These are phyloP conservation scores for Aratinga solstitialis DNA, from an alignment of 2,797 vertebrate species.

Conservation along the genomic window DNA sequence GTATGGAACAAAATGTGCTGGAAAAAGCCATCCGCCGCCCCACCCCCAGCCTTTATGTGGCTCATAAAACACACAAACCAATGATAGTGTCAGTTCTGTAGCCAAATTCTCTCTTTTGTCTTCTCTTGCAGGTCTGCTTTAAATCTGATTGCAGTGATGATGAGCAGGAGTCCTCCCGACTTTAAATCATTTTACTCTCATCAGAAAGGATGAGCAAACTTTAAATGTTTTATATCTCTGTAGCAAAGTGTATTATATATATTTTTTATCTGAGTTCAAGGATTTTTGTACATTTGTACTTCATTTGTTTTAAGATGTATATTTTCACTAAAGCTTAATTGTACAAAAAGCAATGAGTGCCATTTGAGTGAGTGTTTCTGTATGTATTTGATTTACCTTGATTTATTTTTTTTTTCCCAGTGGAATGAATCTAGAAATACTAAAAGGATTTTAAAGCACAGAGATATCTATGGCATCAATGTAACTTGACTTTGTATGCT, in stretches of 20 bases:
- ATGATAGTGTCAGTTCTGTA: not conserved
- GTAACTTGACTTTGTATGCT: conserved; percentile 37
- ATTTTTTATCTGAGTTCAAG: conserved; percentile 87
- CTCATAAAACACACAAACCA: not conserved
- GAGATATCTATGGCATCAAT: conserved; percentile 72
- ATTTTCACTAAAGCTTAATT: conserved; percentile 91
- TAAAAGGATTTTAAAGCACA: conserved; percentile 79
- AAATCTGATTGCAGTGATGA: conserved; percentile 84
- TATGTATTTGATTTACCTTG: conserved; percentile 53
- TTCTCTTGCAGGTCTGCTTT: conserved; percentile 86
- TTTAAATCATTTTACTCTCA: conserved; percentile 82
- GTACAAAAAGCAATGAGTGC: conserved; percentile 89
- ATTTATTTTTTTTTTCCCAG: conserved; percentile 33
- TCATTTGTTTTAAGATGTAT: conserved; percentile 89
- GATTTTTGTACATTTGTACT: conserved; percentile 94
- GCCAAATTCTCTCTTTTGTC: conserved; percentile 18
- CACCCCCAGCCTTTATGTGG: not conserved
- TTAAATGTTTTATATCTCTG: conserved; percentile 84
- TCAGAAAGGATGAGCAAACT: conserved; percentile 40
- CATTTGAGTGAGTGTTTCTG: conserved; percentile 83
- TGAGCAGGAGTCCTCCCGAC: conserved; percentile 81
- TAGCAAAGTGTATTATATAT: conserved; percentile 91
- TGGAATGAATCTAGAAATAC: conserved; percentile 79
- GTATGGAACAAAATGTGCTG: not conserved
- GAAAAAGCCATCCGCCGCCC: not conserved